Percentiles rank a stretch among this genome's conserved stretches.
Evolutionary conservation across 2,113 vertebrate genomes (phyloP).

Genomic region (Poecilia latipinna): DNA sequence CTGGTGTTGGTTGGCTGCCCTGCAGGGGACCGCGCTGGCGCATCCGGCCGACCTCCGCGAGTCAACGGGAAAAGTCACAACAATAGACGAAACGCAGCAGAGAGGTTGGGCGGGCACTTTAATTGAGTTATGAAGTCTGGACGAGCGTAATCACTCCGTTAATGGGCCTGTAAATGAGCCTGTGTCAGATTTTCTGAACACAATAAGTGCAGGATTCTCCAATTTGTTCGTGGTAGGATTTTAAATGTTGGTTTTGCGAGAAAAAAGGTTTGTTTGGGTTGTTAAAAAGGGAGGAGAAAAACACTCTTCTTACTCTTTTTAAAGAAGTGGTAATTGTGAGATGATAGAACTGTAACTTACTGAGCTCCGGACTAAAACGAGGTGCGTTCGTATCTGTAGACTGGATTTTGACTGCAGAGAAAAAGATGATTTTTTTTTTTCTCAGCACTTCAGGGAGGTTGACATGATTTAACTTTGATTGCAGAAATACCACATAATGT

Average conservation of each 20-base stretch:
- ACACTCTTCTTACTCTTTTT: background rate
- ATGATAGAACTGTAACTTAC: no score
- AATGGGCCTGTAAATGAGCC: no score
- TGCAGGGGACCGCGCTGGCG: background rate
- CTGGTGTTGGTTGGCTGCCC: background rate
- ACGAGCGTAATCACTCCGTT: no score
- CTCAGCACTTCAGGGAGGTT: slow-evolving; percentile 4
- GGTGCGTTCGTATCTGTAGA: background rate
- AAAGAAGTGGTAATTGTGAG: background rate
- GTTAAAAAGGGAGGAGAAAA: no score
- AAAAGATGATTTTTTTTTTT: background rate
- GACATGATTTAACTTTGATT: slow-evolving; percentile 8
- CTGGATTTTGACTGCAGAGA: background rate
- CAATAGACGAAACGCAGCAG: background rate
- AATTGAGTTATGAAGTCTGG: background rate
- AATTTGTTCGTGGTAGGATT: background rate
- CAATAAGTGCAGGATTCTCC: background rate
- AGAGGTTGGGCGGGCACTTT: background rate
- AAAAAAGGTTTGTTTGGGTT: background rate
- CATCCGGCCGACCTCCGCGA: background rate
- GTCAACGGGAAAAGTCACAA: background rate
- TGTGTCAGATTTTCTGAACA: no score
- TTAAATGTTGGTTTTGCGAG: background rate
- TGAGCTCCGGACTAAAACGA: background rate
- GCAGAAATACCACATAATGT: slow-evolving; percentile 4